phyloP scores from a whole-genome alignment of 2,888 invertebrate species.

The Ephialtes manifestator region DNA sequence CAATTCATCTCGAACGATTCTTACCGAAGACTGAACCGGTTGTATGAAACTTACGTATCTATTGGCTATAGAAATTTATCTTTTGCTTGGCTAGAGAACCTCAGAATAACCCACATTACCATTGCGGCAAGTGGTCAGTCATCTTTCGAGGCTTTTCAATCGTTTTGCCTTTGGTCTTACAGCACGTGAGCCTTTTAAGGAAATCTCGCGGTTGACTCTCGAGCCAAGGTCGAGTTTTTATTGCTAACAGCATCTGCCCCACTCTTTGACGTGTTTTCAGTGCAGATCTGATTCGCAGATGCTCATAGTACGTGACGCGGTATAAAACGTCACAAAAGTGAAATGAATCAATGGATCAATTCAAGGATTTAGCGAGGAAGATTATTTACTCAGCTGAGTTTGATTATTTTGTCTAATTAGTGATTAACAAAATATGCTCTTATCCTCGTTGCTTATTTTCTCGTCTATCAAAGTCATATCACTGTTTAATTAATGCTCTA shows the following conservation, averaged over 20 bases:
- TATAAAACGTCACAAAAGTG: not conserved
- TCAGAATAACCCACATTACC: slow-evolving; percentile 73
- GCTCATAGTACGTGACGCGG: not conserved
- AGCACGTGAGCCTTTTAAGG: slow-evolving; percentile 73
- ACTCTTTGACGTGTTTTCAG: slow-evolving; percentile 16
- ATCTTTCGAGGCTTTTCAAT: slow-evolving; percentile 40
- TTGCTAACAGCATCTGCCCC: slow-evolving; percentile 1
- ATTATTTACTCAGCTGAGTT: slow-evolving; percentile 2
- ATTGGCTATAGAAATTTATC: slow-evolving; percentile 15
- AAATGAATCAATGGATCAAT: slow-evolving; percentile 21
- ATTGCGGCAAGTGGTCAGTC: slow-evolving; percentile 70
- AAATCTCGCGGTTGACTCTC: slow-evolving; percentile 61
- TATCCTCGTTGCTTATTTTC: not conserved
- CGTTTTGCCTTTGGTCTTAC: slow-evolving; percentile 56
- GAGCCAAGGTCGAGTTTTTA: slow-evolving; percentile 54
- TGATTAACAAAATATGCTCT: not conserved
- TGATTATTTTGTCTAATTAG: slow-evolving; percentile 16
- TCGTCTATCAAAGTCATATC: not conserved
- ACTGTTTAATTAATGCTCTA: not conserved
- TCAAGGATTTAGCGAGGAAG: slow-evolving; percentile 1
- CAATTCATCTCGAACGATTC: not conserved
- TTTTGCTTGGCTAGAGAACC: not conserved
- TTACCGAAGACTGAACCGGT: slow-evolving; percentile 20
- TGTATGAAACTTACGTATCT: not conserved
- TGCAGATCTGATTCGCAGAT: not conserved